A percentile compares a stretch with the other conserved stretches of the same genome.
Conservation (phyloP, 2,113 vertebrate genomes). For the Oncorhynchus kisutch region DNA sequence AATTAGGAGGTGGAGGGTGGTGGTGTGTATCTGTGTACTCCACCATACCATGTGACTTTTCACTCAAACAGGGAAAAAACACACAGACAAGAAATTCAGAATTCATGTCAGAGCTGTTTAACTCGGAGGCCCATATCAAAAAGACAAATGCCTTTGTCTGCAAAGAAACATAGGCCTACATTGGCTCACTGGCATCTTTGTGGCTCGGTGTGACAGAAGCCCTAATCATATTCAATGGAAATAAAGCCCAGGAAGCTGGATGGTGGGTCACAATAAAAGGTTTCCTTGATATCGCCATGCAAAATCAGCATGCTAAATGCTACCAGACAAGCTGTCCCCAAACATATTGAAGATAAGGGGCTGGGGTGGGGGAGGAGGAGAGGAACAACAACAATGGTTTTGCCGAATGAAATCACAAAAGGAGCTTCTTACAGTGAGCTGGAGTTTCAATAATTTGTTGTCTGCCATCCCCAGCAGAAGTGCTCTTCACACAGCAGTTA, state of each 20-base stretch:
- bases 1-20: conserved; percentile 62
- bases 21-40: conserved; percentile 41
- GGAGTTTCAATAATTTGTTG: neutral
- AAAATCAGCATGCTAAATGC: conserved; percentile 16
- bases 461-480: neutral
- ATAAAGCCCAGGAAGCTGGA: conserved; percentile 30
- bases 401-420: neutral
- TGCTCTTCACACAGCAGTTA: neutral
- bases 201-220: conserved; percentile 69
- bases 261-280: conserved; percentile 24
- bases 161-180: conserved; percentile 73
- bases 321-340: conserved; percentile 26
- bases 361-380: neutral
- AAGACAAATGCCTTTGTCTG: conserved; percentile 76
- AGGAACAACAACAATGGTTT: neutral
- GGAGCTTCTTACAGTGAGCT: neutral
- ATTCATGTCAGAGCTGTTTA: conserved; percentile 80
- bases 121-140: conserved; percentile 72
- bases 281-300: conserved; percentile 15
- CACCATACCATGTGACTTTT: neutral
- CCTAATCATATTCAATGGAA: conserved; percentile 49
- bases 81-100: conserved; percentile 73
- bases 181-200: conserved; percentile 72
- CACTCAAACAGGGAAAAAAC: conserved; percentile 52
- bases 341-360: conserved; percentile 16